These are phyloP conservation scores for Sylvia atricapilla DNA, from an alignment of 2,113 vertebrate species.

Conservation along the genomic window DNA sequence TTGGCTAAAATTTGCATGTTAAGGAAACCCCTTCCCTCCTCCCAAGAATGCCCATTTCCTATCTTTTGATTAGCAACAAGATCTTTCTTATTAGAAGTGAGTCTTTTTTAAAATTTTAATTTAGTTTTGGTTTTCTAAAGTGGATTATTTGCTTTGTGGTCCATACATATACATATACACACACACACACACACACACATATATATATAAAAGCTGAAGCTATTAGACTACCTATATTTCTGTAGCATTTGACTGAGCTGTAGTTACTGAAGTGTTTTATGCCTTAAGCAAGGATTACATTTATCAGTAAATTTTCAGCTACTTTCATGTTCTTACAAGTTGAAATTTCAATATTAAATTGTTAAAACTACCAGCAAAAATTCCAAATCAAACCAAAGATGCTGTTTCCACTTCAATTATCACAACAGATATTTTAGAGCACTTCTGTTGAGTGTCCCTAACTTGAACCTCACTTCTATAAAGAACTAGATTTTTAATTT, in stretches of 20 bases:
- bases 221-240: background rate
- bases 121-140: background rate
- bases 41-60: background rate
- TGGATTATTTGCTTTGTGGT: background rate
- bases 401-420: background rate
- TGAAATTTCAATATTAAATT: background rate
- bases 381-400: background rate
- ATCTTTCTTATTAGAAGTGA: background rate
- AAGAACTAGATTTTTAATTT: background rate
- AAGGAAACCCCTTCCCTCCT: background rate
- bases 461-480: background rate
- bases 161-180: too few species aligned
- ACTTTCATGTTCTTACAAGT: background rate
- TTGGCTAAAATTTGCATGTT: background rate
- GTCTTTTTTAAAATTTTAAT: background rate
- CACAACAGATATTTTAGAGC: background rate
- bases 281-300: background rate
- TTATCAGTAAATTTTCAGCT: conserved; percentile 2
- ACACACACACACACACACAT: background rate
- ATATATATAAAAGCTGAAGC: background rate
- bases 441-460: background rate
- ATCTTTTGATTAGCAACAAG: background rate
- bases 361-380: background rate
- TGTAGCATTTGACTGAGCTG: background rate
- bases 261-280: background rate